Percentiles rank a stretch among this genome's conserved stretches.
Evolutionary conservation across 37 sponge, comb jelly and placozoan species (phyloP).

Genomic region (Aphrocallistes beatrix): DNA sequence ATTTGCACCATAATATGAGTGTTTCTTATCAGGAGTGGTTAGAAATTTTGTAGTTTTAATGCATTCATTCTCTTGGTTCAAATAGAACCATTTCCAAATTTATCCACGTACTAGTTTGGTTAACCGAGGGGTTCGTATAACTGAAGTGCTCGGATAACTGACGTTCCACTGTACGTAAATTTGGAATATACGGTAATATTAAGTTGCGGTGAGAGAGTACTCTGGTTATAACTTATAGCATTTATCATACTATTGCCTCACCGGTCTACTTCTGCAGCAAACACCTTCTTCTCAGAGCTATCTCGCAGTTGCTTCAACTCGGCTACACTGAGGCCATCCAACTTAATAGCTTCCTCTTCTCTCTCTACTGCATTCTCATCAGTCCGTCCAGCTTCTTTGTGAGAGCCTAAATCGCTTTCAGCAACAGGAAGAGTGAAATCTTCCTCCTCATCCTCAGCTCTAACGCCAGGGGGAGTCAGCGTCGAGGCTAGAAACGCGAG

Average conservation of each 20-base stretch:
- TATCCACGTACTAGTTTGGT: too few relatives aligned
- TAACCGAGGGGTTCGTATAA: too few relatives aligned
- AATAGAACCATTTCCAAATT: too few relatives aligned
- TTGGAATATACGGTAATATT: neutral
- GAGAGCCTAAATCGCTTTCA: conserved; percentile 81
- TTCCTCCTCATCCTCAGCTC: conserved; percentile 51
- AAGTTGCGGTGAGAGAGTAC: neutral
- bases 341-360: conserved; percentile 93
- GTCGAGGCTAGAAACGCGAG: neutral
- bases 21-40: too few relatives aligned
- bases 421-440: conserved; percentile 44
- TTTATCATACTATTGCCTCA: neutral
- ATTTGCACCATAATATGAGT: too few relatives aligned
- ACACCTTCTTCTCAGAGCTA: conserved; percentile 73
- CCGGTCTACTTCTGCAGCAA: conserved; percentile 92
- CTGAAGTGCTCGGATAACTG: too few relatives aligned
- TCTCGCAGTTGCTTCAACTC: conserved; percentile 92
- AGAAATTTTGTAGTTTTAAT: too few relatives aligned
- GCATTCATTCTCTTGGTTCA: too few relatives aligned
- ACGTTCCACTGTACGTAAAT: too few relatives aligned
- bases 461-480: neutral
- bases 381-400: conserved; percentile 72
- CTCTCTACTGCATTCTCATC: conserved; percentile 88
- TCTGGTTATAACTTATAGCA: neutral
- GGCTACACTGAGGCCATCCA: conserved; percentile 92